Conservation (phyloP, 1,140 invertebrate genomes). For the Goniozus legneri region DNA sequence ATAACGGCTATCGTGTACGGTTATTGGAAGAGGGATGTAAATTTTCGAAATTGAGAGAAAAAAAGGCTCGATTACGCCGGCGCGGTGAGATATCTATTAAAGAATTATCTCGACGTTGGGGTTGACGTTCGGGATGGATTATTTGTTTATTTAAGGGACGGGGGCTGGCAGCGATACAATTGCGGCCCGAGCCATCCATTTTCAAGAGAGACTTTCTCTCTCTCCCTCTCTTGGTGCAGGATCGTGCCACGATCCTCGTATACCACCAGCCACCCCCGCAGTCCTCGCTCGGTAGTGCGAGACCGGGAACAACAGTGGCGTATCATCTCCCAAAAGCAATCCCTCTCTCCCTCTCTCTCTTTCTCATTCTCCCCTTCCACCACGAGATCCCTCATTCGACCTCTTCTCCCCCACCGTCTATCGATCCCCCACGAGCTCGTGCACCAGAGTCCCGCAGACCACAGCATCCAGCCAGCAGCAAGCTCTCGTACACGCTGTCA, state of each 20-base stretch:
- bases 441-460: slow-evolving; percentile 20
- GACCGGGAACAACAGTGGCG: slow-evolving; percentile 3
- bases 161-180: slow-evolving; percentile 6
- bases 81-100: too few relatives aligned
- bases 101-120: too few relatives aligned
- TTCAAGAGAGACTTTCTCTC: too few relatives aligned
- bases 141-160: too few relatives aligned
- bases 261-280: neutral
- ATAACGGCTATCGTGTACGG: too few relatives aligned
- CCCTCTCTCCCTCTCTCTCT: slow-evolving; percentile 17
- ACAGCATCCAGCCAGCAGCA: slow-evolving; percentile 19
- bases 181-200: neutral
- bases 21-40: too few relatives aligned
- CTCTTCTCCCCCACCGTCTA: too few relatives aligned
- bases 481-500: slow-evolving; percentile 18
- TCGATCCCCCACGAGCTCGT: slow-evolving; percentile 46
- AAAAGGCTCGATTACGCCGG: too few relatives aligned
- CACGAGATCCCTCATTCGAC: too few relatives aligned
- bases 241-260: too few relatives aligned
- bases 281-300: neutral
- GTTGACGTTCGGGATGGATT: too few relatives aligned
- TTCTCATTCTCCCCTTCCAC: slow-evolving; percentile 30
- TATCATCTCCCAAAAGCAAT: slow-evolving; percentile 14
- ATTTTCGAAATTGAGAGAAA: too few relatives aligned
- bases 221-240: neutral